Conservation (phyloP, 2,888 invertebrate species). For the Drosophila nr. medialis region DNA sequence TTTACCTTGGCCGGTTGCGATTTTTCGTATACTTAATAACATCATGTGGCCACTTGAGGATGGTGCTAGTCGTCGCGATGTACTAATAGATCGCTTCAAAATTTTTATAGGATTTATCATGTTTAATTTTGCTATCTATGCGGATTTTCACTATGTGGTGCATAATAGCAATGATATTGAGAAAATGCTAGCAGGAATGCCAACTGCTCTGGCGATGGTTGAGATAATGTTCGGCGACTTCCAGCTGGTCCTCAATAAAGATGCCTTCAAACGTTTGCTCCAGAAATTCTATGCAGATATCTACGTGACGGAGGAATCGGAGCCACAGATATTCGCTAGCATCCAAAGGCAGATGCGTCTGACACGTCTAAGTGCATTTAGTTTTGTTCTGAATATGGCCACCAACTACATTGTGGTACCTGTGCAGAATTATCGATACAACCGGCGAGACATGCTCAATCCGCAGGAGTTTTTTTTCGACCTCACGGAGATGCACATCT, state of each 20-base stretch:
- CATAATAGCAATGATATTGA: slow-evolving; percentile 64
- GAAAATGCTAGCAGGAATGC: slow-evolving; percentile 70
- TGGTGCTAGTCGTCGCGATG: slow-evolving; percentile 24
- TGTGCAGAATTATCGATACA: slow-evolving; percentile 57
- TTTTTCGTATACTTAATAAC: slow-evolving; percentile 64
- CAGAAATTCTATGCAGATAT: slow-evolving; percentile 72
- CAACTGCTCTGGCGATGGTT: slow-evolving; percentile 67
- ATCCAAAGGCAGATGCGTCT: slow-evolving; percentile 67
- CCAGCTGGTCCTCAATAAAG: slow-evolving; percentile 60
- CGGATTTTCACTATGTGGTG: slow-evolving; percentile 67
- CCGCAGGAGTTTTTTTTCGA: slow-evolving; percentile 72
- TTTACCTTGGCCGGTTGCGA: slow-evolving; percentile 63
- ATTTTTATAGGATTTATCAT: slow-evolving; percentile 57
- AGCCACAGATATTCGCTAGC: slow-evolving; percentile 41
- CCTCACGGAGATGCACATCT: slow-evolving; percentile 55
- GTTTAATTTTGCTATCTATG: slow-evolving; percentile 65
- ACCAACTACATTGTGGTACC: slow-evolving; percentile 64
- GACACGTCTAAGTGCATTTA: slow-evolving; percentile 63
- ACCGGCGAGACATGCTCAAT: slow-evolving; percentile 70
- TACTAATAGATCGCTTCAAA: slow-evolving; percentile 46
- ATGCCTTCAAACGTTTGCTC: slow-evolving; percentile 62
- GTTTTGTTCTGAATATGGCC: slow-evolving; percentile 65
- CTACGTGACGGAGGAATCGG: slow-evolving; percentile 58
- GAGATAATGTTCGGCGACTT: slow-evolving; percentile 73
- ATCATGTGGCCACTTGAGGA: slow-evolving; percentile 77